Conservation (phyloP, 2,888 invertebrate species). For the Papilio gigon region DNA sequence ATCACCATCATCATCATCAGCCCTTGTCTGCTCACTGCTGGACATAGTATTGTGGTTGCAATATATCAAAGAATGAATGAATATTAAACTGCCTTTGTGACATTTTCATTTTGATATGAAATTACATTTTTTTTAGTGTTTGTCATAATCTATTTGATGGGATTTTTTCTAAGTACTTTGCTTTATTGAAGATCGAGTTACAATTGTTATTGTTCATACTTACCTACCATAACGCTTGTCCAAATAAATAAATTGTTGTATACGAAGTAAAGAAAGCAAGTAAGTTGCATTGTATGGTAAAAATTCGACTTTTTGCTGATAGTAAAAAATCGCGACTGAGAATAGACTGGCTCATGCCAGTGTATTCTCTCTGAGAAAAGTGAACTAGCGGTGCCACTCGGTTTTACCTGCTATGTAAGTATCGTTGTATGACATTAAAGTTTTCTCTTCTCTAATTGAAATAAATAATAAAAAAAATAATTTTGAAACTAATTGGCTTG, state of each 20-base stretch:
- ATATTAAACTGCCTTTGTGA: too few relatives aligned
- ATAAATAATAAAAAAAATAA: too few relatives aligned
- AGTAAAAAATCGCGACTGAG: neutral
- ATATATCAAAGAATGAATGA: too few relatives aligned
- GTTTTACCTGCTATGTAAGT: neutral
- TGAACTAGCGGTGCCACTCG: neutral
- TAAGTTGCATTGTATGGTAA: too few relatives aligned
- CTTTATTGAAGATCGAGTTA: slow-evolving; percentile 20
- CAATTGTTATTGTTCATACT: slow-evolving; percentile 26
- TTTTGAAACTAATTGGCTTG: too few relatives aligned
- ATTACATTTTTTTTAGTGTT: neutral
- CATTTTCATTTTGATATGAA: too few relatives aligned
- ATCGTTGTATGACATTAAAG: neutral
- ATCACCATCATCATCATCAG: too few relatives aligned
- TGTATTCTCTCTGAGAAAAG: neutral
- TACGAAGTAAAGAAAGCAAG: too few relatives aligned
- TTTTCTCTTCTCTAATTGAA: neutral
- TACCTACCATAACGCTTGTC: slow-evolving; percentile 33
- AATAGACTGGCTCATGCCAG: neutral
- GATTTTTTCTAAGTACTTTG: neutral
- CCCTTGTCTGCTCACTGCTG: too few relatives aligned
- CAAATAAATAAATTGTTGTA: slow-evolving; percentile 29
- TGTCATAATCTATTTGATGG: too few relatives aligned
- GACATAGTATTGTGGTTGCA: too few relatives aligned
- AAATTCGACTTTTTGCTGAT: neutral